Evolutionary conservation across 2,888 invertebrate species (phyloP).

Genomic region (Ennomos erosarius): DNA sequence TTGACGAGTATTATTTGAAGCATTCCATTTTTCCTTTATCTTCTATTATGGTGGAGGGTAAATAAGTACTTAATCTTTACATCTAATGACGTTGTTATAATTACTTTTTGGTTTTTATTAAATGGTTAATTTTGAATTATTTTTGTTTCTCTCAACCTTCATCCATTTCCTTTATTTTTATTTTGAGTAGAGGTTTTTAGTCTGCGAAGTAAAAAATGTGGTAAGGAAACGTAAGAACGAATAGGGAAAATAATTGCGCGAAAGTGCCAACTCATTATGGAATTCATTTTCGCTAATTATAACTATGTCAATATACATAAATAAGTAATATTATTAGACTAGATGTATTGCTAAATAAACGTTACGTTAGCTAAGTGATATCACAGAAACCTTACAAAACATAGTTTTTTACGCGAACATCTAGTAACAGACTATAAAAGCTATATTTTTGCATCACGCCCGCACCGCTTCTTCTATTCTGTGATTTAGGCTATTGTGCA

Average conservation of each 20-base stretch:
- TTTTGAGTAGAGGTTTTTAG: neutral
- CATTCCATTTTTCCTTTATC: conserved; percentile 48
- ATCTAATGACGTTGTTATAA: conserved; percentile 58
- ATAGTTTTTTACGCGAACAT: conserved; percentile 69
- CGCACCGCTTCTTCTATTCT: conserved; percentile 79
- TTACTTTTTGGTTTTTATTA: conserved; percentile 75
- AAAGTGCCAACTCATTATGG: conserved; percentile 57
- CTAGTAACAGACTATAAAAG: conserved; percentile 42
- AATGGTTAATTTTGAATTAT: conserved; percentile 67
- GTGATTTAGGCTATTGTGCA: conserved; percentile 78
- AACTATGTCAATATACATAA: conserved; percentile 63
- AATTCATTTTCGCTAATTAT: conserved; percentile 67
- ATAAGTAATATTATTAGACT: conserved; percentile 29
- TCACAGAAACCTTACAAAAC: conserved; percentile 35
- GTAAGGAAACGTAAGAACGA: conserved; percentile 10
- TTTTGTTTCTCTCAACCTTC: conserved; percentile 54
- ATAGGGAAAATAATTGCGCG: conserved; percentile 48
- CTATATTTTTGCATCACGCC: conserved; percentile 79
- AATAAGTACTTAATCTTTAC: conserved; percentile 65
- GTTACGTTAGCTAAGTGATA: conserved; percentile 32
- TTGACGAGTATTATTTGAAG: conserved; percentile 37
- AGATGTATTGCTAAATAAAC: conserved; percentile 24
- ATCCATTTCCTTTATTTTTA: conserved; percentile 24
- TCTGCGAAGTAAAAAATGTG: neutral
- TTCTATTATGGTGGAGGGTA: conserved; percentile 67